These are phyloP conservation scores for Carassius auratus DNA, from an alignment of 2,113 vertebrate species.

Conservation along the genomic window DNA sequence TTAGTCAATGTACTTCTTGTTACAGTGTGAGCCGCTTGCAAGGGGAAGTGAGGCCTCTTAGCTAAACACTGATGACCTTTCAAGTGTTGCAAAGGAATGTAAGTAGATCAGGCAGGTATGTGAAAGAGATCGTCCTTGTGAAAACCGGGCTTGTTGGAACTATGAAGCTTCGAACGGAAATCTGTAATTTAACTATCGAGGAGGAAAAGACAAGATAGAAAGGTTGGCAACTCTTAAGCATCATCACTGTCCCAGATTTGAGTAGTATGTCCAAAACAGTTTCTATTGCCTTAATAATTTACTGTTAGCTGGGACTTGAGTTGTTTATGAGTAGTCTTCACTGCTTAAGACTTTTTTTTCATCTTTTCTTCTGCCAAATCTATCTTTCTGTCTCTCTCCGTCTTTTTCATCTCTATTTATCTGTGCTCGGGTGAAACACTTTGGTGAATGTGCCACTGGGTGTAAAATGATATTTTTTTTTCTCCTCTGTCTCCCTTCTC, in stretches of 20 bases:
- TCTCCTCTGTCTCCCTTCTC: slow-evolving; percentile 69
- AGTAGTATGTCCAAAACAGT: neutral
- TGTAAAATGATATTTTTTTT: slow-evolving; percentile 73
- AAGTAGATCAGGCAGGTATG: slow-evolving; percentile 50
- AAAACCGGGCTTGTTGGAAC: slow-evolving; percentile 39
- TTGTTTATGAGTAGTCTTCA: neutral
- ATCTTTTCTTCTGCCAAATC: neutral
- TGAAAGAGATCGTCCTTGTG: slow-evolving; percentile 37
- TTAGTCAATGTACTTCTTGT: neutral
- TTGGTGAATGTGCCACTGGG: slow-evolving; percentile 73
- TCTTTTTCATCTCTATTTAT: neutral
- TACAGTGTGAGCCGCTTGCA: slow-evolving; percentile 10
- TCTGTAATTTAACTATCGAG: slow-evolving; percentile 41
- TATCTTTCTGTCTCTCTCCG: neutral
- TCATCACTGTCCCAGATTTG: neutral
- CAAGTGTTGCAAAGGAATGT: slow-evolving; percentile 54
- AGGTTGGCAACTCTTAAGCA: neutral
- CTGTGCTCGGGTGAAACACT: slow-evolving; percentile 49
- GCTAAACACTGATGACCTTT: slow-evolving; percentile 54
- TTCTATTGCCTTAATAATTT: neutral
- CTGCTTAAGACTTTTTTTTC: neutral
- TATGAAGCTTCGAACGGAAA: slow-evolving; percentile 42
- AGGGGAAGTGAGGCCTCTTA: slow-evolving; percentile 32
- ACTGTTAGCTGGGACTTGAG: neutral
- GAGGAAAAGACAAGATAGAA: neutral